Evolutionary conservation across 2,797 vertebrate genomes (phyloP), one percentile per base, ranked within the genome.

Genomic region (Channallabes apus): DNA sequence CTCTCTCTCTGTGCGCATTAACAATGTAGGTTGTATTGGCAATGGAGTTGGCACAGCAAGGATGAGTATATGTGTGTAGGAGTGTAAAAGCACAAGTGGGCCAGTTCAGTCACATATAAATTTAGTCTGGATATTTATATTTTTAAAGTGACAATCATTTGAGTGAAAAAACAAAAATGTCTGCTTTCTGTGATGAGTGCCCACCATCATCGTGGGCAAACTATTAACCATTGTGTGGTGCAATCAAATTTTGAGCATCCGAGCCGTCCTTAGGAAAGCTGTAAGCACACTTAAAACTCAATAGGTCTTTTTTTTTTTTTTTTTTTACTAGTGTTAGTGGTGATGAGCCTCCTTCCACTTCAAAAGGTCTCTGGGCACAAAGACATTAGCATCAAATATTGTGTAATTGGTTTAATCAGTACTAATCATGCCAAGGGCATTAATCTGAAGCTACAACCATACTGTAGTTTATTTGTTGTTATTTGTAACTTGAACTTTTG

Each of bases 391-490:
- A 69, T 87, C 88, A 88, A 81, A 87, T 82, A 65, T 83, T 69
- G 20, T 88, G 58, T 86, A 88, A 87, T 84, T 73, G 86, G 65
- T 86, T 88, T 89, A 89, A 93, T 92, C 89, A 91, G 87, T 87
- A 83, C 86, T 81, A 89, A 87, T 92, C 86, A 90, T 78, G 78
- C 65, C 71, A 56, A 86, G 82, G 68, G 75, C 85, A 91, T 92
- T 88, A 54, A 89, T 92, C 87, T 79, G 59, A 62, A 85, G 41
- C 77, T 82, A 20, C 67, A 92, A 87, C 92, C 90, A 89, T n/a
- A n/a, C n/a, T n/a, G n/a, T n/a, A 0, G 12, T 65, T 83, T 92
- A 91, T 93, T 94, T 94, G 89, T 93, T 93, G 88, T 88, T 91
- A 86, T 87, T 65, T 92, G 90, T 89, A 80, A 82, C 56, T 5